Percentiles rank a stretch among this genome's conserved stretches.
phyloP scores from a whole-genome alignment of 2,888 invertebrate genomes.

The Sinelater perroti region DNA sequence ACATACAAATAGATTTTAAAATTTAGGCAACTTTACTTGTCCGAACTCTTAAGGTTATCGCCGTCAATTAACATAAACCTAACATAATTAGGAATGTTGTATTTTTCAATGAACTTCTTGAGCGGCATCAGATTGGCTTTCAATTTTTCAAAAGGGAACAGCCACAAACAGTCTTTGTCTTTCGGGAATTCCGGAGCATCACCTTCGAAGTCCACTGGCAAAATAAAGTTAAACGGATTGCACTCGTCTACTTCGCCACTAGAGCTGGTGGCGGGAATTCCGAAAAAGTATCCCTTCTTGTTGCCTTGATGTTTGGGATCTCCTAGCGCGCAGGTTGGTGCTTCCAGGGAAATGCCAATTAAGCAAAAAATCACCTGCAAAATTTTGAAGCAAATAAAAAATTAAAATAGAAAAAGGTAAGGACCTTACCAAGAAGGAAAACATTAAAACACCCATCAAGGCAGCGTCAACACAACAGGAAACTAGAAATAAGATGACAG shows the following conservation, averaged over 20 bases:
- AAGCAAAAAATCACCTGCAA: too few species aligned
- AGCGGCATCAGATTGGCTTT: not conserved
- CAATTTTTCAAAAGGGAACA: constrained; percentile 4
- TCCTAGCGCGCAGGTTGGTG: not conserved
- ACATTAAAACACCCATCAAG: too few species aligned
- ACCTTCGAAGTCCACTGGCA: constrained; percentile 7
- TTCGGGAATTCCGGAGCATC: not conserved
- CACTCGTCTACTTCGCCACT: not conserved
- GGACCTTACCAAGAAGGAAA: too few species aligned
- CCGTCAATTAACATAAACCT: too few species aligned
- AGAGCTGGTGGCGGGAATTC: constrained; percentile 10
- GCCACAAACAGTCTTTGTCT: constrained; percentile 10
- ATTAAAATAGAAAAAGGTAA: too few species aligned
- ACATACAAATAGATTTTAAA: too few species aligned
- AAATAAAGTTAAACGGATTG: not conserved
- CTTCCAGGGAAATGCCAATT: not conserved
- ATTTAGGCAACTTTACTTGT: too few species aligned
- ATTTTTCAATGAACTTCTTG: constrained; percentile 5
- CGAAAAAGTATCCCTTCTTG: constrained; percentile 8
- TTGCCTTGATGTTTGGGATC: constrained; percentile 6
- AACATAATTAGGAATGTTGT: constrained; percentile 16
- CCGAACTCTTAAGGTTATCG: too few species aligned
- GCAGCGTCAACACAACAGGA: too few species aligned
- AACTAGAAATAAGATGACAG: too few species aligned
- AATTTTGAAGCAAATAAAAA: too few species aligned